Evolutionary conservation across 2,888 invertebrate genomes (phyloP).

Genomic region (Ceramica pisi): DNA sequence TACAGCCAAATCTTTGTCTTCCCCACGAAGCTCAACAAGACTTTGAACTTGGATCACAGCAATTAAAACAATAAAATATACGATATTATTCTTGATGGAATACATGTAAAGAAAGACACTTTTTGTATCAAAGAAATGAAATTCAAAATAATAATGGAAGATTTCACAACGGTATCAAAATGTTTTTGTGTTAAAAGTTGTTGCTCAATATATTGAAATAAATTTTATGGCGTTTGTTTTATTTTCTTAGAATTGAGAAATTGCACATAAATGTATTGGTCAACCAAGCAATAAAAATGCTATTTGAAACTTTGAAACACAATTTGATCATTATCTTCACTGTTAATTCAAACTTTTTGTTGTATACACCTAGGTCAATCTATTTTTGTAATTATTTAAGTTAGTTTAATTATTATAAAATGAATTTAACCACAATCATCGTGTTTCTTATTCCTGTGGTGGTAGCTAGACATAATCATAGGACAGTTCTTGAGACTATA

Average conservation of each 20-base stretch:
- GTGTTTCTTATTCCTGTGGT: conserved; percentile 48
- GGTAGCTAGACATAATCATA: conserved; percentile 59
- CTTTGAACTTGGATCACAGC: conserved; percentile 48
- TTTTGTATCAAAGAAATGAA: conserved; percentile 26
- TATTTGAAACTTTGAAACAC: conserved; percentile 8
- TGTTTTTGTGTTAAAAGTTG: conserved; percentile 36
- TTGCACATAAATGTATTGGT: conserved; percentile 34
- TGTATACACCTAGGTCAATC: conserved; percentile 47
- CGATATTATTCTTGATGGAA: conserved; percentile 49
- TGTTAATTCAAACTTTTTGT: conserved; percentile 43
- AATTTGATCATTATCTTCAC: conserved; percentile 1
- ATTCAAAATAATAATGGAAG: conserved; percentile 40
- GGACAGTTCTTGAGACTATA: conserved; percentile 48
- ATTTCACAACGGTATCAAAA: conserved; percentile 29
- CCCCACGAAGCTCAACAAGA: conserved; percentile 68
- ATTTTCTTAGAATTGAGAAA: conserved; percentile 41
- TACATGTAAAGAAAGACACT: conserved; percentile 55
- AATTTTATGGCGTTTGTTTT: conserved; percentile 56
- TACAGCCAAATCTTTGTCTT: conserved; percentile 66
- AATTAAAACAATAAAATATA: conserved; percentile 53
- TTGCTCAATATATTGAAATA: conserved; percentile 59
- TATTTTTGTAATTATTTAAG: conserved; percentile 45
- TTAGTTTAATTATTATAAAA: conserved; percentile 44
- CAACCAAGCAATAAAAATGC: conserved; percentile 24
- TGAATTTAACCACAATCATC: conserved; percentile 39